These are phyloP conservation scores for Varanus komodoensis DNA, from an alignment of 2,113 vertebrate species.

Conservation along the genomic window DNA sequence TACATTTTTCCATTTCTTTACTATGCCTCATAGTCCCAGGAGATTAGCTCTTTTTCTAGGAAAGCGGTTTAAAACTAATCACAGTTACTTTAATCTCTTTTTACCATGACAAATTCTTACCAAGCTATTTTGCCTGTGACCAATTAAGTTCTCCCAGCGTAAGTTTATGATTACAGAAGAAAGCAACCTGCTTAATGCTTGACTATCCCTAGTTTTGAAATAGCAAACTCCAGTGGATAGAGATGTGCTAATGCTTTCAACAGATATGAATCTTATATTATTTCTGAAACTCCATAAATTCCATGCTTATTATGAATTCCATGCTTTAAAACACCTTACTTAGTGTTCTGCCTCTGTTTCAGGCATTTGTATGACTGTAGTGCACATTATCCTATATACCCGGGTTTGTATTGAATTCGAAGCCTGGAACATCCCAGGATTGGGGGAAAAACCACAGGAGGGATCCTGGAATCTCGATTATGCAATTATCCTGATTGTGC, in stretches of 20 bases:
- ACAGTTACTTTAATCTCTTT: constrained; percentile 76
- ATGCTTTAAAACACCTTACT: not conserved
- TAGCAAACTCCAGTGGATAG: constrained; percentile 64
- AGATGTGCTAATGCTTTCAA: constrained; percentile 58
- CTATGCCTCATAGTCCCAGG: constrained; percentile 60
- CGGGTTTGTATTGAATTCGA: constrained; percentile 11
- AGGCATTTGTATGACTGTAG: constrained; percentile 11
- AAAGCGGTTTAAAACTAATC: constrained; percentile 78
- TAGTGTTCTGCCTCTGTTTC: constrained; percentile 2
- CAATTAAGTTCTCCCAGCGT: constrained; percentile 75
- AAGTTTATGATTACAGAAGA: constrained; percentile 73
- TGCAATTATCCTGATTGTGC: not conserved
- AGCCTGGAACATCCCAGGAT: not conserved
- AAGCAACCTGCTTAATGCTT: constrained; percentile 73
- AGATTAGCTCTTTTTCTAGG: constrained; percentile 72
- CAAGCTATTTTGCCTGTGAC: constrained; percentile 72
- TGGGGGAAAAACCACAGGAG: not conserved
- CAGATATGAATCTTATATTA: constrained; percentile 47
- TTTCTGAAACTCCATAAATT: constrained; percentile 24
- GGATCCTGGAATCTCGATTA: not conserved
- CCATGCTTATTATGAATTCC: constrained; percentile 16
- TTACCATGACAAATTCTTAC: constrained; percentile 73
- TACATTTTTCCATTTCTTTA: constrained; percentile 63
- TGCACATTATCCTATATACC: not conserved
- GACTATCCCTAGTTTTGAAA: constrained; percentile 62